Base-by-base conservation (phyloP, 2,888 invertebrate genomes). In the Euzophera pinguis region DNA sequence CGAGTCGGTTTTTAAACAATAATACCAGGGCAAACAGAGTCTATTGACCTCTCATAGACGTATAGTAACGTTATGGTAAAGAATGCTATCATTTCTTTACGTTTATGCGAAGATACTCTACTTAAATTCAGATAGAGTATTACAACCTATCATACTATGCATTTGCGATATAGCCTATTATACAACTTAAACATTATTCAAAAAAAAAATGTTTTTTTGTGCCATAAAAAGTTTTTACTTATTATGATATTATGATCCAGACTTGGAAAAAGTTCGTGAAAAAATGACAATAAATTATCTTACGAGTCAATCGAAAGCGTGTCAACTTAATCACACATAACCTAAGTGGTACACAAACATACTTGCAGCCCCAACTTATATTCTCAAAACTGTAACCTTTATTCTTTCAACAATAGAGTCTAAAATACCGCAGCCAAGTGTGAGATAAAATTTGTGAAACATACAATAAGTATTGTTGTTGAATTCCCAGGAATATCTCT, bases 391-490 rank as follows among this genome's bases (percentile, higher is more conserved):
- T 12, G 2, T 10, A 13, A 27, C 10, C 27, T 14, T 43, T 35
- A 27, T 43, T 6, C 9, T 4, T 12, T 22, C 1, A 22, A 9
- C 9, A 22, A 37, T 51, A 51, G 22, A 45, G 43, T 35, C 43
- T 13, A 51, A 7, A 35, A 4, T 22, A 22, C 10, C 43, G 13
- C 13, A 22, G n/a, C 35, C 7, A 51, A 35, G 17, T 35, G 51
- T 10, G 35, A 35, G 14, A 29, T n/a, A 27, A 37, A 35, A 22
- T 35, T 43, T 34, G 47, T 43, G 6, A 14, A n/a, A 48, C 12
- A 35, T 50, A 61, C 60, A 61, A 61, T 60, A 56, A 50, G 57
- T 47, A 61, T 61, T 61, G 61, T 61, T 39, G 50, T 37, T 6
- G 9, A 47, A 22, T 61, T 61, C 59, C 52, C 61, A 61, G 52